A percentile compares a stretch with the other conserved stretches of the same genome.
These are phyloP conservation scores for Pharmacophagus antenor DNA, from an alignment of 2,888 invertebrate species.

Conservation along the genomic window DNA sequence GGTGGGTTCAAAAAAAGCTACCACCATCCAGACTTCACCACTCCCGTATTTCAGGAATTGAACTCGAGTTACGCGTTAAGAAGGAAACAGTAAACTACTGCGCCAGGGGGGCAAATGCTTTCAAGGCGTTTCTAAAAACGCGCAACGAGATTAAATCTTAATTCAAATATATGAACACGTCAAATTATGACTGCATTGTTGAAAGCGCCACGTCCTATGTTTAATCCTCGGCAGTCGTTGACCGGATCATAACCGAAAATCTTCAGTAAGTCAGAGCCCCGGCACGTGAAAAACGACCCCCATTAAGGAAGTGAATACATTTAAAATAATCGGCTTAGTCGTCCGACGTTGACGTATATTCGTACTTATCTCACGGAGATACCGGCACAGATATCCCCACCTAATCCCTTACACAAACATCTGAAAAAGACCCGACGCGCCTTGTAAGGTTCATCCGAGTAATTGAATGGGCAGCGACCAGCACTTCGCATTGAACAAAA, in stretches of 20 bases:
- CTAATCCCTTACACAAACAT: slow-evolving; percentile 80
- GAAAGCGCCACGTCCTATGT: slow-evolving; percentile 39
- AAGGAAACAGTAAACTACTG: no score
- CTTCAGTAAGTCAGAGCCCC: slow-evolving; percentile 72
- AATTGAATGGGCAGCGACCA: slow-evolving; percentile 74
- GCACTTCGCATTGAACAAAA: slow-evolving; percentile 76
- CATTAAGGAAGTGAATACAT: slow-evolving; percentile 82
- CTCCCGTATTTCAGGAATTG: no score
- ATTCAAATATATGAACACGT: slow-evolving; percentile 14
- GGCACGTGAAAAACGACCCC: slow-evolving; percentile 77
- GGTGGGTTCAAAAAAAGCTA: no score
- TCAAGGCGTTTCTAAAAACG: no score
- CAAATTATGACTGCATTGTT: slow-evolving; percentile 12
- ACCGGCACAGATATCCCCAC: slow-evolving; percentile 77
- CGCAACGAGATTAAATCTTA: background rate
- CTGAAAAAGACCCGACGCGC: slow-evolving; percentile 78
- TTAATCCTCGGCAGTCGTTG: slow-evolving; percentile 73
- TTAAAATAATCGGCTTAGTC: slow-evolving; percentile 81
- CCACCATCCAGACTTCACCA: no score
- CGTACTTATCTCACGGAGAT: slow-evolving; percentile 80
- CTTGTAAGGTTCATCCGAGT: slow-evolving; percentile 69
- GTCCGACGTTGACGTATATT: slow-evolving; percentile 81
- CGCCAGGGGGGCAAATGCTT: no score
- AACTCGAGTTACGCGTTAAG: no score
- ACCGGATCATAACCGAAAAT: slow-evolving; percentile 79